Evolutionary conservation across 2,113 vertebrate genomes (phyloP), one percentile per base, ranked within the genome.

Genomic region (Sinosuthora webbiana): DNA sequence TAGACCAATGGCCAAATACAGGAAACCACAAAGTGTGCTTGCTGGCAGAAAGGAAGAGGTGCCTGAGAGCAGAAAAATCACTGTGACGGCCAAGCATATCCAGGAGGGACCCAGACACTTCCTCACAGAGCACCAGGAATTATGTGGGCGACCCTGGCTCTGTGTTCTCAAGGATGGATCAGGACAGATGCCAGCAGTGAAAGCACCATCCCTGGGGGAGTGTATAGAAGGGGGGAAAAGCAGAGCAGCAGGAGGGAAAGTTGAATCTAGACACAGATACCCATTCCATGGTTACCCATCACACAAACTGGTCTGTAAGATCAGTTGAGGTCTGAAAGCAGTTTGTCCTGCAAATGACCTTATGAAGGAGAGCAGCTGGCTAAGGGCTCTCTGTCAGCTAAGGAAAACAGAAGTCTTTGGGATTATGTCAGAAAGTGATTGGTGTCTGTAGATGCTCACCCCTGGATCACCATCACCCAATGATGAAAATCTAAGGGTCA

Each of bases 81-180:
- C 62, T 68, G 64, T 30, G 65, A 89, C 2, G 0, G 94, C 89
- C 91, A 92, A 93, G 52, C 2, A 39, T 75, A 60, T 71, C 74
- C 91, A 94, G 83, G 19, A 96, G 87, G 44, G 87, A 94, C 53
- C 28, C 87, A 97, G 91, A 92, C 49, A 0, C 28, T 97, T 95
- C 74, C 89, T 97, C 77, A 84, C 23, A 68, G 13, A 82, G 62
- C 73, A 93, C 76, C 77, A 91, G 91, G 87, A 93, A 91, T 17
- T 75, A 92, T 73, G 95, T 95, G 81, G 95, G 95, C 13, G 69
- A 93, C 60, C 44, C 86, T 95, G 89, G 93, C 89, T 91, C 45
- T 2, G 3, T 50, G 56, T 57, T 60, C 74, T 82, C 47, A 64
- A 59, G 85, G 52, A 59, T 19, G 74, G 73, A 94, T 82, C 57